A percentile compares a stretch with the other conserved stretches of the same genome.
These are phyloP conservation scores for Pitangus sulphuratus DNA, from an alignment of 2,797 vertebrate species.

Conservation along the genomic window DNA sequence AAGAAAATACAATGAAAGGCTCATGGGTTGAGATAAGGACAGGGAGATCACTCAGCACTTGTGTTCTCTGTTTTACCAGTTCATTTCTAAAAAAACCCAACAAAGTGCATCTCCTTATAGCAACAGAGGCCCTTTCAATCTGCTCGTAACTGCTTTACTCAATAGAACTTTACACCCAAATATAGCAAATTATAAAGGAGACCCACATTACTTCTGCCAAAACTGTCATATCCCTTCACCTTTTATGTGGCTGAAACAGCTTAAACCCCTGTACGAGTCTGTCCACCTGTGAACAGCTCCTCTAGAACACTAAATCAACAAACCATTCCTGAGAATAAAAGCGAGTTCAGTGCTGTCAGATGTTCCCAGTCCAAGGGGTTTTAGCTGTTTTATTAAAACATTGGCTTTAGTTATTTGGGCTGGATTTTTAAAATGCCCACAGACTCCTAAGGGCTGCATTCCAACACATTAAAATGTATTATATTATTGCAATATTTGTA, in stretches of 20 bases:
- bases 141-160: not conserved
- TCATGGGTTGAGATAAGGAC: not conserved
- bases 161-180: not conserved
- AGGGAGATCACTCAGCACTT: not conserved
- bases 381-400: conserved; percentile 4
- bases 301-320: not conserved
- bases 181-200: not conserved
- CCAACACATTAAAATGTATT: conserved; percentile 48
- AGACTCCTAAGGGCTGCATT: not conserved
- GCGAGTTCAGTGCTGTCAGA: not conserved
- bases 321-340: not conserved
- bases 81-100: not conserved
- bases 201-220: not conserved
- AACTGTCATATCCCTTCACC: not conserved
- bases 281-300: not conserved
- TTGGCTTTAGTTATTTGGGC: not conserved
- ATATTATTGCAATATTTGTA: conserved; percentile 45
- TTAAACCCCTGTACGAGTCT: not conserved
- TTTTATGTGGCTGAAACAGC: not conserved
- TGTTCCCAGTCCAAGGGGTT: not conserved
- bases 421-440: not conserved
- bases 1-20: not conserved
- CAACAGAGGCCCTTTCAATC: not conserved
- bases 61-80: not conserved
- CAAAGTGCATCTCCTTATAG: not conserved